Percentiles rank a stretch among this genome's conserved stretches.
phyloP scores from a whole-genome alignment of 2,888 invertebrate genomes.

The Diplazon laetatorius region DNA sequence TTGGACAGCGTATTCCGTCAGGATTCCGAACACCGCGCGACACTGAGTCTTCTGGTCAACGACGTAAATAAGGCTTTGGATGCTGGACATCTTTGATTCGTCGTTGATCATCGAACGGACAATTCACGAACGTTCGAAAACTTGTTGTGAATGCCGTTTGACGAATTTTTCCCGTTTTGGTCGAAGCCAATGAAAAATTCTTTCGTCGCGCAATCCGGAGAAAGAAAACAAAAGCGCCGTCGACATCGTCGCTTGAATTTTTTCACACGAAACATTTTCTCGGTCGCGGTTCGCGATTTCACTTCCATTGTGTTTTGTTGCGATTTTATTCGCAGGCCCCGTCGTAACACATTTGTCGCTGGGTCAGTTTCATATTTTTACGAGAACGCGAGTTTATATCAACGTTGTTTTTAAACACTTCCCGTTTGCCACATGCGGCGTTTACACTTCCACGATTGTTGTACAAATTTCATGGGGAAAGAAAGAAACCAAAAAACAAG shows the following conservation, averaged over 20 bases:
- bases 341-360: background rate
- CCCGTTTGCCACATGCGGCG: constrained; percentile 36
- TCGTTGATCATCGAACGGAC: background rate
- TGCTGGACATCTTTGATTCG: constrained; percentile 80
- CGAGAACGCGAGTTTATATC: constrained; percentile 19
- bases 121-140: constrained; percentile 11
- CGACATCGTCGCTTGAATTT: constrained; percentile 24
- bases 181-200: constrained; percentile 48
- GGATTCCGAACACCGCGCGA: constrained; percentile 76
- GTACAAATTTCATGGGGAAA: background rate
- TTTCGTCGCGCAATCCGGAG: too few relatives aligned
- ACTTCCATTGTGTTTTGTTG: constrained; percentile 61
- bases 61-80: constrained; percentile 81
- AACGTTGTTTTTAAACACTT: constrained; percentile 21
- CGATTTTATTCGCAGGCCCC: constrained; percentile 44
- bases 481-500: background rate
- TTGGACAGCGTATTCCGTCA: constrained; percentile 78
- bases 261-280: constrained; percentile 43
- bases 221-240: background rate
- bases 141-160: too few relatives aligned
- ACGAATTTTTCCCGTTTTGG: background rate
- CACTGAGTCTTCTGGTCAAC: constrained; percentile 77
- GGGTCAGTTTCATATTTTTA: constrained; percentile 29
- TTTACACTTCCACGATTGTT: constrained; percentile 20
- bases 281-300: constrained; percentile 44